A percentile compares a stretch with the other conserved stretches of the same genome.
These are phyloP conservation scores for Setipinna tenuifilis DNA, from an alignment of 2,797 vertebrate genomes.

Conservation along the genomic window DNA sequence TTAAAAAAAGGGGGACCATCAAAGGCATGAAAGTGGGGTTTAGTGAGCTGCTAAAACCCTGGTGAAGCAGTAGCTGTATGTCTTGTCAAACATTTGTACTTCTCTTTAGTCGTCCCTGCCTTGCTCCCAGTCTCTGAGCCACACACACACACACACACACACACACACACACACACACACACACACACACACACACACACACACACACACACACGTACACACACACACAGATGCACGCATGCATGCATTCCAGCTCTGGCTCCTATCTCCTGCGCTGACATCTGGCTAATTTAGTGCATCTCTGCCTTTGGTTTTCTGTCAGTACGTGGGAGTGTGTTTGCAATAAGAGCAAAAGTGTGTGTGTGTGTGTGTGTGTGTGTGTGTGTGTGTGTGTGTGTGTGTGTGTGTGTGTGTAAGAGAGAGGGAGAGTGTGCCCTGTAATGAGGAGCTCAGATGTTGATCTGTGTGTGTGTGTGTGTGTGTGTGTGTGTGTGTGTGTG, in stretches of 20 bases:
- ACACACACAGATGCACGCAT: neutral
- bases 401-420: neutral
- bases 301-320: conserved; percentile 50
- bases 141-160: conserved; percentile 6
- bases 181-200: conserved; percentile 2
- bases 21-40: neutral
- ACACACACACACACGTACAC: conserved; percentile 16
- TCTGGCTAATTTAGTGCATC: conserved; percentile 45
- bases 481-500: conserved; percentile 6
- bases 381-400: neutral
- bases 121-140: conserved; percentile 17
- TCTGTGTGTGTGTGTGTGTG: conserved; percentile 4
- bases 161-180: neutral
- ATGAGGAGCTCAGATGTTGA: neutral
- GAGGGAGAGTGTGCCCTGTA: neutral
- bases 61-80: neutral
- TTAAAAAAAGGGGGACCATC: neutral
- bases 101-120: neutral
- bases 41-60: conserved; percentile 21
- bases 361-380: conserved; percentile 1
- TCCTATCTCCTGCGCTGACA: conserved; percentile 23
- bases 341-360: conserved; percentile 31
- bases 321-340: conserved; percentile 34
- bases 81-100: neutral
- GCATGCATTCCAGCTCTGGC: conserved; percentile 24